Evolutionary conservation across 2,797 vertebrate genomes (phyloP).

Genomic region (Poecilia gillii): DNA sequence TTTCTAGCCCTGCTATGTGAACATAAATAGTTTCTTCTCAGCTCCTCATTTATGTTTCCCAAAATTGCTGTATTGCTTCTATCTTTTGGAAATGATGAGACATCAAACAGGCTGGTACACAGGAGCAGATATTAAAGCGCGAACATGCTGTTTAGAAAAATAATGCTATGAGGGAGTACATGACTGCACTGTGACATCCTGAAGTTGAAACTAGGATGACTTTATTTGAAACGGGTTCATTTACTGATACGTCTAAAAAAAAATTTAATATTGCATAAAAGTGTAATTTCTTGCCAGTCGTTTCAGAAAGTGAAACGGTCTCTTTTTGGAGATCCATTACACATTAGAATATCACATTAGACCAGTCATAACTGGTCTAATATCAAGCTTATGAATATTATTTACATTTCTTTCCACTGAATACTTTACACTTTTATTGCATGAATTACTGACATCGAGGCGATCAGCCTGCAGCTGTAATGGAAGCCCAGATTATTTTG

Average conservation of each 20-base stretch:
- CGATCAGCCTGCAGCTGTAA: too few species aligned
- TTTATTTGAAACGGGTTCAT: constrained; percentile 71
- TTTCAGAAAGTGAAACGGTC: too few species aligned
- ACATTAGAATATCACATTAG: too few species aligned
- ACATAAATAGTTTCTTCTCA: constrained; percentile 41
- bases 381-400: too few species aligned
- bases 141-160: constrained; percentile 47
- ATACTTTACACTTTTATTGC: too few species aligned
- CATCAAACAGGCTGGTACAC: constrained; percentile 26
- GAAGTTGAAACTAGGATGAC: constrained; percentile 59
- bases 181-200: constrained; percentile 65
- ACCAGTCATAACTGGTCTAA: too few species aligned
- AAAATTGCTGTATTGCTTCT: constrained; percentile 26
- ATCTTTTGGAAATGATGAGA: constrained; percentile 32
- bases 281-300: too few species aligned
- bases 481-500: too few species aligned
- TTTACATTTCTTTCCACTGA: too few species aligned
- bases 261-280: too few species aligned
- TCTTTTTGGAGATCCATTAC: too few species aligned
- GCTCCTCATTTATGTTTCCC: constrained; percentile 28
- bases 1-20: constrained; percentile 27
- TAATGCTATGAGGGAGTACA: constrained; percentile 66
- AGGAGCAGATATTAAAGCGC: constrained; percentile 22
- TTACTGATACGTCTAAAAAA: constrained; percentile 16
- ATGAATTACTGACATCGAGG: too few species aligned